Base-by-base conservation (phyloP, 2,888 invertebrate genomes). In the Nomada hirtipes region DNA sequence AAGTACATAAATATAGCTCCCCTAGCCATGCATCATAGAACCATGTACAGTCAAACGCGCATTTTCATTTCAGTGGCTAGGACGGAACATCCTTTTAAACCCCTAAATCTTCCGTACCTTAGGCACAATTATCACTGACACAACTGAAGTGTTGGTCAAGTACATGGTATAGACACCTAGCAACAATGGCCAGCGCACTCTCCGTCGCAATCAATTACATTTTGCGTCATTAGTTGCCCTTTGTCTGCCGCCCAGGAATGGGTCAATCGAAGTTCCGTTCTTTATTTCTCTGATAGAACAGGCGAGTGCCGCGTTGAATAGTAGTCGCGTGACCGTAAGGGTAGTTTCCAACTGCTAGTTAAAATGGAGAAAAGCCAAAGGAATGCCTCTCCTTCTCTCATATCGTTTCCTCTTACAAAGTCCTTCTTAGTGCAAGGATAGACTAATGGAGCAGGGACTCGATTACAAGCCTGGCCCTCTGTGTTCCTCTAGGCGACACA, bases 371-470 rank as follows among this genome's bases (percentile, higher is more conserved):
- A 77, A 64, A 82, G 76, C 76, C 70, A 74, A 78, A 83, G 68
- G 83, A 75, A 57, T 42, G 42, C 29, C 55, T 13, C 47, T 59
- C 63, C n/a, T 44, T 70, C 44, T 9, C 42, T 53, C 57, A 42
- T 36, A 26, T 76, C 57, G 23, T 55, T 23, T 59, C 36, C 70
- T 57, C 69, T 29, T 53, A 15, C 23, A 23, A 23, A 23, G 68
- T 55, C 65, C 50, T 67, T 42, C 76, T 10, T 44, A 86, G 87
- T 84, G 90, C 88, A 86, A 89, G 90, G 86, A 85, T 87, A 81
- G 83, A 84, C 91, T 92, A 92, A 92, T 92, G 92, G 92, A 89
- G 86, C 88, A 85, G 91, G 89, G 92, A 92, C 91, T 92, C 91
- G 91, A 92, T 92, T 92, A 91, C 91, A 88, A 88, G 88, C 84